Percentiles rank a stretch among this genome's conserved stretches.
Evolutionary conservation across 2,888 invertebrate species (phyloP).

Genomic region (Himalopsyche anomala): DNA sequence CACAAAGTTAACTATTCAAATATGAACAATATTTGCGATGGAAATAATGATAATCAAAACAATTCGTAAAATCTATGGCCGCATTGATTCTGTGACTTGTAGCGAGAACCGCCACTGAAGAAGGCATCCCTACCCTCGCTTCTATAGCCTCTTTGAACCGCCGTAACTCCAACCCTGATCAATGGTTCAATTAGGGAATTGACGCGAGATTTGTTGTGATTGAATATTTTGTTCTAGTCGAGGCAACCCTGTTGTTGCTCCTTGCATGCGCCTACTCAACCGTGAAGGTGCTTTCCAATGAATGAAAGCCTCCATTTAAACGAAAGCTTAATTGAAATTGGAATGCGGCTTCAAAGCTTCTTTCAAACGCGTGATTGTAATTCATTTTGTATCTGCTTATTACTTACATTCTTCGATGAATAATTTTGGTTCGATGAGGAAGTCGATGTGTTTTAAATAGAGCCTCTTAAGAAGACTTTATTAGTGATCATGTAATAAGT

Average conservation of each 20-base stretch:
- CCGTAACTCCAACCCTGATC: slow-evolving; percentile 53
- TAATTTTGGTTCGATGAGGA: not conserved
- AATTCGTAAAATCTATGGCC: not conserved
- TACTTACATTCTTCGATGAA: not conserved
- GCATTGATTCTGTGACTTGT: not conserved
- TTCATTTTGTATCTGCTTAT: not conserved
- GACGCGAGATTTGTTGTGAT: slow-evolving; percentile 62
- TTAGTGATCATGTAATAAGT: too few species aligned
- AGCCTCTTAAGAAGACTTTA: too few species aligned
- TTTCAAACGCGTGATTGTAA: not conserved
- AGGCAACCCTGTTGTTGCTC: slow-evolving; percentile 50
- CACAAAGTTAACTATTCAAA: too few species aligned
- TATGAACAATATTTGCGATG: too few species aligned
- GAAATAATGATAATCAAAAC: too few species aligned
- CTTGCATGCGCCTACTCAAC: not conserved
- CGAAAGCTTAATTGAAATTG: slow-evolving; percentile 59
- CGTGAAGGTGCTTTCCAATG: slow-evolving; percentile 1
- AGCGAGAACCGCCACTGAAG: not conserved
- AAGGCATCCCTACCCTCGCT: not conserved
- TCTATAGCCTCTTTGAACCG: slow-evolving; percentile 14
- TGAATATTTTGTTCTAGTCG: slow-evolving; percentile 61
- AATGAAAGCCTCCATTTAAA: slow-evolving; percentile 50
- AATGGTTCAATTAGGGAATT: slow-evolving; percentile 63
- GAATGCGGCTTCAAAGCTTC: slow-evolving; percentile 36
- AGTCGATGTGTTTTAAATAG: not conserved